phyloP scores from a whole-genome alignment of 2,797 vertebrate genomes.

The Gymnocypris eckloni region DNA sequence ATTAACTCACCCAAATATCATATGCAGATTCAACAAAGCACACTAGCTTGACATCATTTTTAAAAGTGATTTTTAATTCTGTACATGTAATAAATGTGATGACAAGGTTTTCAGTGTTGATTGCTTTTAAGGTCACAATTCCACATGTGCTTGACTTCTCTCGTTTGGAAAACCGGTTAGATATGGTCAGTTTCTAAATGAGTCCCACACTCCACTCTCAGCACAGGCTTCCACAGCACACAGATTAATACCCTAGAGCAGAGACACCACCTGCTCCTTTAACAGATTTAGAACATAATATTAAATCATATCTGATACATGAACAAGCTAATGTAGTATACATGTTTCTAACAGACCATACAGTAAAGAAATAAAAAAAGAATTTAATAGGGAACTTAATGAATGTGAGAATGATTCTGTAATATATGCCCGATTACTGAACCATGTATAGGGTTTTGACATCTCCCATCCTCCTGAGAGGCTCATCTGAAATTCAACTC shows the following conservation, averaged over 20 bases:
- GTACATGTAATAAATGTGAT: constrained; percentile 81
- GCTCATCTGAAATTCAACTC: constrained; percentile 45
- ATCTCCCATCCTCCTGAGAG: constrained; percentile 38
- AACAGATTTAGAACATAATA: constrained; percentile 53
- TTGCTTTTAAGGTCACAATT: constrained; percentile 62
- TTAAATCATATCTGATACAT: constrained; percentile 45
- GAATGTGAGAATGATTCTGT: constrained; percentile 28
- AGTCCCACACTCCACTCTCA: constrained; percentile 22
- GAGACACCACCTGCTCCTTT: constrained; percentile 27
- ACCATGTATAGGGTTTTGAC: constrained; percentile 42
- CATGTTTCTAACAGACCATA: constrained; percentile 48
- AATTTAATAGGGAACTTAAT: not conserved
- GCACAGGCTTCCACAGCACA: constrained; percentile 54
- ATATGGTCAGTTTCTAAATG: constrained; percentile 52
- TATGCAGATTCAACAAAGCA: constrained; percentile 61
- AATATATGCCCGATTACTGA: constrained; percentile 44
- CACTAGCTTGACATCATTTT: constrained; percentile 69
- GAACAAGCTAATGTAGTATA: constrained; percentile 48
- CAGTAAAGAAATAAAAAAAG: not conserved
- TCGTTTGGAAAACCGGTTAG: constrained; percentile 39
- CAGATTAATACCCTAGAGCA: constrained; percentile 51
- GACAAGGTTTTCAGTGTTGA: constrained; percentile 66
- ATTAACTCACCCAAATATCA: constrained; percentile 52
- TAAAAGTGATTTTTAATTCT: constrained; percentile 79
- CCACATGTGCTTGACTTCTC: constrained; percentile 49